Evolutionary conservation across 2,113 vertebrate genomes (phyloP).

Genomic region (Ctenodactylus gundi): DNA sequence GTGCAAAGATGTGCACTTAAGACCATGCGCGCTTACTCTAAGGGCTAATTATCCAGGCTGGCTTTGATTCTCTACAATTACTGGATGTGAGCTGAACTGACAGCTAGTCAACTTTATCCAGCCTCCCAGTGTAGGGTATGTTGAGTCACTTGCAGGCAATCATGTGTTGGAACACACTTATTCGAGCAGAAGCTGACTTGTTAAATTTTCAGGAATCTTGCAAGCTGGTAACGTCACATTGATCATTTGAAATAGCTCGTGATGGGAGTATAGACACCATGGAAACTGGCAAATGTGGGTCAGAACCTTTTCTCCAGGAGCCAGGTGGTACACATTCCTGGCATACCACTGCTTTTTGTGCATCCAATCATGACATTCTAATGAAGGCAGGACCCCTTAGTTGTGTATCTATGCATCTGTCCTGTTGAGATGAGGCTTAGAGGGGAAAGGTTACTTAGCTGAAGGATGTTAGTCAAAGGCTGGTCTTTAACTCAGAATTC

Average conservation of each 20-base stretch:
- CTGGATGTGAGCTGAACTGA: not conserved
- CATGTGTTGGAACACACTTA: too few relatives aligned
- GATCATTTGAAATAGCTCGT: not conserved
- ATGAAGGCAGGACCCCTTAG: not conserved
- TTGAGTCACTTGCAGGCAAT: not conserved
- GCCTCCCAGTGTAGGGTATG: rapidly evolving
- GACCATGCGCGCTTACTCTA: not conserved
- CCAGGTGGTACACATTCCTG: not conserved
- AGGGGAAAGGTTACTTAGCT: not conserved
- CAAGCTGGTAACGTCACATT: not conserved
- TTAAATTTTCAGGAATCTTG: not conserved
- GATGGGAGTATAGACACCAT: not conserved
- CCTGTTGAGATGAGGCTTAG: not conserved
- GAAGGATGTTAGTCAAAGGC: not conserved
- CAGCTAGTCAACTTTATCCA: not conserved
- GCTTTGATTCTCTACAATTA: not conserved
- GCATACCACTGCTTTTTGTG: not conserved
- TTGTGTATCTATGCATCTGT: not conserved
- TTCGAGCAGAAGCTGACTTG: not conserved
- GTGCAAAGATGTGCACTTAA: too few relatives aligned
- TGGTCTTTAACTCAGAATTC: not conserved
- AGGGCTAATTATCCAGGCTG: not conserved
- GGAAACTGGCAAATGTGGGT: not conserved
- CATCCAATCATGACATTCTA: not conserved
- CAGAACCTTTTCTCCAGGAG: not conserved